phyloP scores from a whole-genome alignment of 1,140 invertebrate genomes.

The Calephelis nemesis region DNA sequence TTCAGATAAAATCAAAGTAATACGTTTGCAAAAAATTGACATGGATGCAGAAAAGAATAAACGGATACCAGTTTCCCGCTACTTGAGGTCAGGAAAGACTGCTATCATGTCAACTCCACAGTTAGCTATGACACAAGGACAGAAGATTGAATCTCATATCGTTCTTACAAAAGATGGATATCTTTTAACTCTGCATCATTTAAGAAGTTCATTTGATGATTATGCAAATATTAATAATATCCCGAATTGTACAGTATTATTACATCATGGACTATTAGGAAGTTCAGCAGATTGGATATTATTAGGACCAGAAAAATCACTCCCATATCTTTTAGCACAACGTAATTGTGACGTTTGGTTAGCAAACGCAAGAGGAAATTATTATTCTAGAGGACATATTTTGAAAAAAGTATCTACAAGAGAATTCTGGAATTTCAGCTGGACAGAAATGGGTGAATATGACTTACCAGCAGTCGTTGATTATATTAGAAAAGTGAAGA shows the following conservation, averaged over 20 bases:
- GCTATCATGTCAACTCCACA: conserved; percentile 65
- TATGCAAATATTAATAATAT: conserved; percentile 26
- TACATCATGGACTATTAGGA: conserved; percentile 88
- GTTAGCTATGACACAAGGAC: conserved; percentile 82
- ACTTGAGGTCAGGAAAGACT: conserved; percentile 38
- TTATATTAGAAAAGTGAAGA: conserved; percentile 79
- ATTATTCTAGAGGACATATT: conserved; percentile 79
- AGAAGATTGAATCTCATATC: conserved; percentile 82
- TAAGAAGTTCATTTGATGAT: conserved; percentile 63
- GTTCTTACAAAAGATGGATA: conserved; percentile 79
- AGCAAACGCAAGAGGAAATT: conserved; percentile 82
- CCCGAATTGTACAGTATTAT: conserved; percentile 70
- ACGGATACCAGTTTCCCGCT: conserved; percentile 27
- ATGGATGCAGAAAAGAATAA: conserved; percentile 31
- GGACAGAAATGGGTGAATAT: conserved; percentile 84
- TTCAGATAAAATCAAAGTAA: conserved; percentile 26
- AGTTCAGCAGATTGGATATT: conserved; percentile 88
- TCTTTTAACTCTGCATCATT: conserved; percentile 81
- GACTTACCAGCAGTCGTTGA: conserved; percentile 88
- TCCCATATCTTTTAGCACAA: conserved; percentile 82
- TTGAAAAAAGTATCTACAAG: conserved; percentile 60
- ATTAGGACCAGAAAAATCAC: conserved; percentile 81
- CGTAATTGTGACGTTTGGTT: conserved; percentile 84
- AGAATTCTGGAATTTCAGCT: conserved; percentile 83
- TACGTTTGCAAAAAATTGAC: conserved; percentile 32